phyloP scores from a whole-genome alignment of 30 jellyfish, hydroid and myxozoan species.

The Rhopilema esculentum region DNA sequence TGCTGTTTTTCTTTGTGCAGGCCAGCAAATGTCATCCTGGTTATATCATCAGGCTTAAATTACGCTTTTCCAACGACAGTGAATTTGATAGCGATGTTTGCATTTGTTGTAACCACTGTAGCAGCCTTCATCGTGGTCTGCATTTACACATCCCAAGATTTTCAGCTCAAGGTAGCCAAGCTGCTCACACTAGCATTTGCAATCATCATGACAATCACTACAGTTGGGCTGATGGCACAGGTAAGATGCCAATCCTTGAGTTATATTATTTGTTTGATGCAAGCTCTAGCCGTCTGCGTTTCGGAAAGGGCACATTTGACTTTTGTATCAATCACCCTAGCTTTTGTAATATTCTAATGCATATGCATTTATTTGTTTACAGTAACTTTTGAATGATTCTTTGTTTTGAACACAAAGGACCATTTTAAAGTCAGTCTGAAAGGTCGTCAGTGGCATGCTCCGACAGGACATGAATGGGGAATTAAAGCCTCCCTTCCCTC shows the following conservation, averaged over 20 bases:
- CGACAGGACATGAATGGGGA: too few species aligned
- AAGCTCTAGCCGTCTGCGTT: background rate
- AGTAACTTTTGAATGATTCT: too few species aligned
- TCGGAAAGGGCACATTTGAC: background rate
- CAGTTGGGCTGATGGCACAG: conserved; percentile 96
- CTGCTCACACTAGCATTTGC: conserved; percentile 77
- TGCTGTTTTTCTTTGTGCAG: conserved; percentile 32
- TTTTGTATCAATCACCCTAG: too few species aligned
- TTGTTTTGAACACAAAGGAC: too few species aligned
- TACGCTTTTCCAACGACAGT: conserved; percentile 86
- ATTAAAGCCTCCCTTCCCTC: too few species aligned
- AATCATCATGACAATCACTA: conserved; percentile 86
- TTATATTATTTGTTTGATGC: too few species aligned
- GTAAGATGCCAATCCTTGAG: too few species aligned
- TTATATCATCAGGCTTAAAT: conserved; percentile 84
- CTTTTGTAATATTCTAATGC: too few species aligned
- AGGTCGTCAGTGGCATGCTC: too few species aligned
- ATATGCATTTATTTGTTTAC: too few species aligned
- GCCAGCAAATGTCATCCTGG: conserved; percentile 90
- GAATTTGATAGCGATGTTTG: conserved; percentile 67
- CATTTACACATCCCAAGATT: conserved; percentile 67
- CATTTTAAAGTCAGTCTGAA: too few species aligned
- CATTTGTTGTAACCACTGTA: conserved; percentile 45
- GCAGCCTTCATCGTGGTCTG: conserved; percentile 62
- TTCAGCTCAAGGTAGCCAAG: conserved; percentile 82